These are phyloP conservation scores for Sinhomidia bicolor DNA, from an alignment of 2,888 invertebrate genomes.

Conservation along the genomic window DNA sequence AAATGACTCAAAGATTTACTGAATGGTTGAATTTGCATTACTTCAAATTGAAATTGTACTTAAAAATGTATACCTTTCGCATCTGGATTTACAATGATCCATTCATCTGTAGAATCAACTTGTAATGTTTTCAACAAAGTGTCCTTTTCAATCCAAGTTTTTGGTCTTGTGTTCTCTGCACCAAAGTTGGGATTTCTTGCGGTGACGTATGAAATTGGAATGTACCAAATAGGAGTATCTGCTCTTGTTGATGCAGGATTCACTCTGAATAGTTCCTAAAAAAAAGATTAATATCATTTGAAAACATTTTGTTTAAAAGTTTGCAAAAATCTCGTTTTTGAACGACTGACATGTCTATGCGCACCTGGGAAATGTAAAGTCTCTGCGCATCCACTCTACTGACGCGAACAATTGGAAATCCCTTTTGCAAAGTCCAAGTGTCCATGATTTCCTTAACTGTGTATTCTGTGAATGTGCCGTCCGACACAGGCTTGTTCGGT, in stretches of 20 bases:
- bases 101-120: slow-evolving; percentile 17
- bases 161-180: slow-evolving; percentile 15
- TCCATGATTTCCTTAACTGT: slow-evolving; percentile 81
- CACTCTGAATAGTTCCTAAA: background rate
- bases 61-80: slow-evolving; percentile 54
- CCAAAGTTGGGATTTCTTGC: slow-evolving; percentile 41
- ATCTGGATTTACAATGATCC: slow-evolving; percentile 75
- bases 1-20: no score
- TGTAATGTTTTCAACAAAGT: background rate
- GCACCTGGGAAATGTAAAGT: slow-evolving; percentile 74
- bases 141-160: slow-evolving; percentile 40
- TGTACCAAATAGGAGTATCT: slow-evolving; percentile 54
- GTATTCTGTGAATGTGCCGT: slow-evolving; percentile 75
- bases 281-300: background rate
- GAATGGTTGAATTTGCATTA: no score
- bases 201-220: slow-evolving; percentile 70
- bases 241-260: background rate
- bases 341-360: background rate
- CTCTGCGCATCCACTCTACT: slow-evolving; percentile 32
- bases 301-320: background rate
- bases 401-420: slow-evolving; percentile 53
- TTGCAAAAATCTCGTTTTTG: background rate
- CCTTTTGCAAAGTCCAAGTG: slow-evolving; percentile 81
- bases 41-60: no score
- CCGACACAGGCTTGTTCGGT: slow-evolving; percentile 81